A percentile compares a stretch with the other conserved stretches of the same genome.
Evolutionary conservation across 2,113 vertebrate genomes (phyloP).

Genomic region (Hystrix brachyura): DNA sequence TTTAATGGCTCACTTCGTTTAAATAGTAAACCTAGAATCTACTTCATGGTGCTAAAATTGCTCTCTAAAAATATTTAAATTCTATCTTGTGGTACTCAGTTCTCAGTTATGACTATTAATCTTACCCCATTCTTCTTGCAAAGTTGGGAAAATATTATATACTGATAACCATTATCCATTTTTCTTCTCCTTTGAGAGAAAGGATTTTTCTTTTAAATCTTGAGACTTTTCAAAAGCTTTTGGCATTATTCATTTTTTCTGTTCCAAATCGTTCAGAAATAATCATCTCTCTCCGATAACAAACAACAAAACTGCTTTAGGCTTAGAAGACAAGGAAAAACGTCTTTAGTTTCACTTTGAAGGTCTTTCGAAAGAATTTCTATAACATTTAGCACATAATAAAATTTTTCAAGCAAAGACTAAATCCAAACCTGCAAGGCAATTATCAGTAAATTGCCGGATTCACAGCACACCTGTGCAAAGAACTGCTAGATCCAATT

Average conservation of each 20-base stretch:
- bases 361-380: constrained; percentile 59
- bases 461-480: not conserved
- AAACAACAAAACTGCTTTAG: constrained; percentile 32
- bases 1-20: constrained; percentile 25
- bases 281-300: constrained; percentile 27
- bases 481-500: not conserved
- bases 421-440: constrained; percentile 43
- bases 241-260: constrained; percentile 58
- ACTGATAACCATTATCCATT: constrained; percentile 2
- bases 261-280: constrained; percentile 55
- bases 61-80: constrained; percentile 50
- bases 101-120: constrained; percentile 17
- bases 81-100: not conserved
- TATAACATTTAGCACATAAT: constrained; percentile 36
- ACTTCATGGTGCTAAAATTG: constrained; percentile 13
- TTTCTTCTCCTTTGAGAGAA: constrained; percentile 42
- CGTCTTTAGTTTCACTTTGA: constrained; percentile 27
- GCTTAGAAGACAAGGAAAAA: constrained; percentile 58
- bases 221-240: constrained; percentile 42
- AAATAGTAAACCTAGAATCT: not conserved
- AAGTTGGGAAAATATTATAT: constrained; percentile 47
- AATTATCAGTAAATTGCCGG: constrained; percentile 4
- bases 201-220: constrained; percentile 43
- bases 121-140: constrained; percentile 1
- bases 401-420: constrained; percentile 48